Evolutionary conservation across 2,888 invertebrate species (phyloP).

Genomic region (Epistrophella euchroma): DNA sequence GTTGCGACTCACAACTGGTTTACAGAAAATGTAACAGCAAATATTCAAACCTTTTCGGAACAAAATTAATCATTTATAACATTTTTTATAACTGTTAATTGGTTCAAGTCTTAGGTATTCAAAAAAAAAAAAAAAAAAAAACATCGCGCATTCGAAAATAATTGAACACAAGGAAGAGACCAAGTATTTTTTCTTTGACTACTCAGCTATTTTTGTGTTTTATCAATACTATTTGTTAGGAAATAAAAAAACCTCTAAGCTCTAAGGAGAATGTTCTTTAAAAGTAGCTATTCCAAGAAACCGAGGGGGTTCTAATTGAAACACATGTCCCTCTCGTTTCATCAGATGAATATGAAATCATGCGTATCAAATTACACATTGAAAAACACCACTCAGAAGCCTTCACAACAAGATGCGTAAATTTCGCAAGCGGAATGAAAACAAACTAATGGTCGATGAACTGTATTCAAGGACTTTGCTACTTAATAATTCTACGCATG

Average conservation of each 20-base stretch:
- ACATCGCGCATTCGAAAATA: conserved; percentile 6
- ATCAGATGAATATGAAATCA: conserved; percentile 1
- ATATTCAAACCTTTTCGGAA: neutral
- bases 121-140: neutral
- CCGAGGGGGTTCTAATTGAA: neutral
- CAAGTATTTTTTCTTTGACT: no score
- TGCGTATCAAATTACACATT: neutral
- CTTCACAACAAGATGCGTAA: conserved; percentile 52
- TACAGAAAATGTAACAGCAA: neutral
- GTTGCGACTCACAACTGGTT: neutral
- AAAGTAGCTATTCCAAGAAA: neutral
- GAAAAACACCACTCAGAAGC: conserved; percentile 26
- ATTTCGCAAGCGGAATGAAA: conserved; percentile 68
- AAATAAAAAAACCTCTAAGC: neutral
- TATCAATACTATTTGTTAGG: neutral
- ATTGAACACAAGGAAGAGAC: neutral
- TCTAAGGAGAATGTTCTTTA: no score
- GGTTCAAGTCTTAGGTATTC: neutral
- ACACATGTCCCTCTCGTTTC: neutral
- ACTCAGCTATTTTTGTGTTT: neutral
- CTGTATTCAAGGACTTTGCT: conserved; percentile 67
- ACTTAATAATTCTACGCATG: conserved; percentile 3
- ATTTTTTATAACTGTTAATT: neutral
- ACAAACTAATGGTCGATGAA: conserved; percentile 66
- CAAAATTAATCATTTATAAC: neutral